Evolutionary conservation across 2,888 invertebrate genomes (phyloP).

Genomic region (Mesopsocus fuscifrons): DNA sequence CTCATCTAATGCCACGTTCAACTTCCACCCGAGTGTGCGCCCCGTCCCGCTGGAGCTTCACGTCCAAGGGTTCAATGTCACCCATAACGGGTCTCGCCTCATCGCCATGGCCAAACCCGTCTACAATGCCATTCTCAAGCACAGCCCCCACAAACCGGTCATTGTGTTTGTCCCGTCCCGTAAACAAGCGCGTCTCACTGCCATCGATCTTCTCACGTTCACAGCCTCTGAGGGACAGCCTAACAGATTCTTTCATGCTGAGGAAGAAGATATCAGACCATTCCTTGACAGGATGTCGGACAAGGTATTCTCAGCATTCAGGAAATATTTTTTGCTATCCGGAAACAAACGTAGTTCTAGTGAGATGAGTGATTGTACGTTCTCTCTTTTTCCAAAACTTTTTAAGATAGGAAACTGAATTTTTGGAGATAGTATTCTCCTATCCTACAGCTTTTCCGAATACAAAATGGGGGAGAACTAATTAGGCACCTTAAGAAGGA

Average conservation of each 20-base stretch:
- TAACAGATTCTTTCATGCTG: conserved; percentile 75
- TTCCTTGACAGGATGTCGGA: conserved; percentile 76
- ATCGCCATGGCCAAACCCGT: conserved; percentile 97
- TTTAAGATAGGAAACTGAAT: no score
- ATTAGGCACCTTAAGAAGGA: no score
- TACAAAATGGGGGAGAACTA: no score
- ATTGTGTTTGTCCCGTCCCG: conserved; percentile 83
- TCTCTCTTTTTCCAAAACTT: no score
- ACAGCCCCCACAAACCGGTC: conserved; percentile 68
- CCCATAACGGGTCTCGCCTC: conserved; percentile 89
- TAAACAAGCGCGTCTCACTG: conserved; percentile 80
- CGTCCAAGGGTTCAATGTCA: conserved; percentile 92
- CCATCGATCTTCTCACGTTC: conserved; percentile 86
- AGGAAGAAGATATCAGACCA: conserved; percentile 68
- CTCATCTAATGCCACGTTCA: conserved; percentile 82
- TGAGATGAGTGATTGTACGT: conserved; percentile 11
- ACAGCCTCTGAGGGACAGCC: conserved; percentile 78
- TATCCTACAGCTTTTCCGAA: no score
- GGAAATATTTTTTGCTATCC: no score
- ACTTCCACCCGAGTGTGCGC: conserved; percentile 95
- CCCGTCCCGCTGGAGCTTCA: conserved; percentile 90
- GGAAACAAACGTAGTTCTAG: no score
- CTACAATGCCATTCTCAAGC: conserved; percentile 75
- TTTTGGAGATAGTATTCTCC: no score
- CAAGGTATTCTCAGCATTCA: no score